A percentile compares a stretch with the other conserved stretches of the same genome.
Evolutionary conservation across 2,113 vertebrate genomes (phyloP).

Genomic region (Burhinus oedicnemus): DNA sequence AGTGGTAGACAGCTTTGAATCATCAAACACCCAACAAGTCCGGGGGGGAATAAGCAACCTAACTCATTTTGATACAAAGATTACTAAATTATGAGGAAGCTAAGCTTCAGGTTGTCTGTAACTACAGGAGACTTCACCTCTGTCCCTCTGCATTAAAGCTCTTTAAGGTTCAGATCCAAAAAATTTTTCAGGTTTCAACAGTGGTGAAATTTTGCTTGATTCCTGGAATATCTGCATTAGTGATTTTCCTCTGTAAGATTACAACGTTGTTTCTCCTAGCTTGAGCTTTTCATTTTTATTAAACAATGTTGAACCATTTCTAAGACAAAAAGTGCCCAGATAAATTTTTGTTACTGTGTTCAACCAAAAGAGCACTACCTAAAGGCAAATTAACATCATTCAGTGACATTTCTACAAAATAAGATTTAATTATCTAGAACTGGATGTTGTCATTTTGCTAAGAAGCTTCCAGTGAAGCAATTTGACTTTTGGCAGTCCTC

Average conservation of each 20-base stretch:
- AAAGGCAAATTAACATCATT: slow-evolving; percentile 41
- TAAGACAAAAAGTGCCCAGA: background rate
- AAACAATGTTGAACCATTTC: background rate
- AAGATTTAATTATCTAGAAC: slow-evolving; percentile 35
- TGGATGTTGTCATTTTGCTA: slow-evolving; percentile 21
- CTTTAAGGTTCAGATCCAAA: background rate
- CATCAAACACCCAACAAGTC: background rate
- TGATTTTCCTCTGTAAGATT: background rate
- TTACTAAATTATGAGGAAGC: background rate
- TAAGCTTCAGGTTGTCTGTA: background rate
- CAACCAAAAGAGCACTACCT: slow-evolving; percentile 13
- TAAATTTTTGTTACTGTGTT: slow-evolving; percentile 5
- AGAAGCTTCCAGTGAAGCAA: slow-evolving; percentile 18
- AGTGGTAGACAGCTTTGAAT: background rate
- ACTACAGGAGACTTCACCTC: background rate
- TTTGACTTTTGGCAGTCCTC: background rate
- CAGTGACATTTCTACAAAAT: slow-evolving; percentile 28
- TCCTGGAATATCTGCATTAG: too few relatives aligned
- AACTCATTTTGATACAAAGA: background rate
- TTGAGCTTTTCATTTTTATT: background rate
- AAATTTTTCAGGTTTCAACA: background rate
- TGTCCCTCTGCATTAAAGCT: background rate
- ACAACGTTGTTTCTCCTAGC: background rate
- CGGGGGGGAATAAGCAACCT: background rate
- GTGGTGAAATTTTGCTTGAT: background rate